A percentile compares a stretch with the other conserved stretches of the same genome.
Conservation (phyloP, 2,888 invertebrate genomes). For the Branchipolynoe longqiensis region DNA sequence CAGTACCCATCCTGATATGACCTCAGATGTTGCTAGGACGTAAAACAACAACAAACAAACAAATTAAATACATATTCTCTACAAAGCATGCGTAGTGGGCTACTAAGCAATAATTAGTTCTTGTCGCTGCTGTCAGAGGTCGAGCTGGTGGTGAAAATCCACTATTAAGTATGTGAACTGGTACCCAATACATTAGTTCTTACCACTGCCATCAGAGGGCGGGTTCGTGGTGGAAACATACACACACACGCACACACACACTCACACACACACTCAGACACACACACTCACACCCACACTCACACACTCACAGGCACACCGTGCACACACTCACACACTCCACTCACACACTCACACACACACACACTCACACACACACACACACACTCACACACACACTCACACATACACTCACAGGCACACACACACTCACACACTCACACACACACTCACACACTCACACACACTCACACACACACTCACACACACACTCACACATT, state of each 20-base stretch:
- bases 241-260: not conserved
- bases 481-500: not conserved
- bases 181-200: not conserved
- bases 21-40: too few species aligned
- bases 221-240: not conserved
- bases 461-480: conserved; percentile 1
- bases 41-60: too few species aligned
- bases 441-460: conserved; percentile 14
- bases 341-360: not conserved
- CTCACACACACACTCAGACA: not conserved
- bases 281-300: not conserved
- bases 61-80: not conserved
- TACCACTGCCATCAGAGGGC: not conserved
- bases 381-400: not conserved
- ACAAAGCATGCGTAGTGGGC: not conserved
- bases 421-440: conserved; percentile 1
- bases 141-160: not conserved
- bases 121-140: not conserved
- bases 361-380: conserved; percentile 1
- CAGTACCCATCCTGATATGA: too few species aligned
- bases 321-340: not conserved
- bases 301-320: not conserved
- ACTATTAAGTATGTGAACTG: too few species aligned
- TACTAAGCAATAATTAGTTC: not conserved
- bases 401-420: not conserved